These are phyloP conservation scores for Glyptemys insculpta DNA, from an alignment of 2,797 vertebrate species.

Conservation along the genomic window DNA sequence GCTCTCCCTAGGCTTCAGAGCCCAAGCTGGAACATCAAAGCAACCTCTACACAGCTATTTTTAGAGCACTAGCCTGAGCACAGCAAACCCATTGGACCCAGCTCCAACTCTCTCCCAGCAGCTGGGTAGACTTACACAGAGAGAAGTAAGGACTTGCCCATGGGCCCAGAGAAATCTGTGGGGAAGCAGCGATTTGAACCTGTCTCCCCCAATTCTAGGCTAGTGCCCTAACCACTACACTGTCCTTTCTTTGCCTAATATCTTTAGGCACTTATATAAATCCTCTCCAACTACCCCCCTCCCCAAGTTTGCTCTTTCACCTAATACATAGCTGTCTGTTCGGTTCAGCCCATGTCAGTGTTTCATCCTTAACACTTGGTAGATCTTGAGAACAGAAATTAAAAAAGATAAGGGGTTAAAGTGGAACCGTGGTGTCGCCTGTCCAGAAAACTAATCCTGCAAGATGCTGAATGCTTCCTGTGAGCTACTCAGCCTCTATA, in stretches of 20 bases:
- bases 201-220: neutral
- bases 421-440: neutral
- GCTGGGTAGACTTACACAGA: neutral
- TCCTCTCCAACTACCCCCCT: neutral
- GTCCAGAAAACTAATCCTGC: neutral
- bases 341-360: neutral
- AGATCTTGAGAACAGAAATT: neutral
- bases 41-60: neutral
- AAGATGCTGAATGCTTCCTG: neutral
- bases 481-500: neutral
- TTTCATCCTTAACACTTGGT: neutral
- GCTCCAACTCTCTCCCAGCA: neutral
- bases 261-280: neutral
- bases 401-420: neutral
- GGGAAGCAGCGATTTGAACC: neutral
- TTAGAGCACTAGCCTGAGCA: neutral
- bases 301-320: neutral
- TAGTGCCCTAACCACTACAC: neutral
- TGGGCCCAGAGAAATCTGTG: neutral
- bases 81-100: neutral
- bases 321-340: neutral
- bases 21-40: neutral
- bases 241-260: fast-evolving
- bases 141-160: neutral
- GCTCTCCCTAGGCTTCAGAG: neutral